Percentiles rank a stretch among this genome's conserved stretches.
These are phyloP conservation scores for Nebria brevicollis DNA, from an alignment of 2,888 invertebrate genomes.

Conservation along the genomic window DNA sequence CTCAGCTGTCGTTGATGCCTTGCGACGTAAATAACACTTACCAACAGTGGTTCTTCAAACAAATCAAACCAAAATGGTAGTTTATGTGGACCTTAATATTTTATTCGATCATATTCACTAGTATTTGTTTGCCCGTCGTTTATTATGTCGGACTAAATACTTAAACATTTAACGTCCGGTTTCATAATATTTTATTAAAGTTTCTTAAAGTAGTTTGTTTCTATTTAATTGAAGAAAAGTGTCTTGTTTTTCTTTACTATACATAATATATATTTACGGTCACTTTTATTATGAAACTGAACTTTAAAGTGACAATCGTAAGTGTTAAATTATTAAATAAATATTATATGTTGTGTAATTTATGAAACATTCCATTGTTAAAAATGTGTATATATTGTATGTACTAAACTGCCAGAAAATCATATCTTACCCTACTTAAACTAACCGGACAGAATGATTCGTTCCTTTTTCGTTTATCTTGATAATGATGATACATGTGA, in stretches of 20 bases:
- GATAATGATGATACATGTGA: background rate
- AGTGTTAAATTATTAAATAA: slow-evolving; percentile 18
- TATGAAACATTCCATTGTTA: background rate
- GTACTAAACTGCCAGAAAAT: slow-evolving; percentile 1
- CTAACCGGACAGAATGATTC: background rate
- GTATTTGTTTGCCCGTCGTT: slow-evolving; percentile 12
- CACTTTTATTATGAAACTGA: slow-evolving; percentile 7
- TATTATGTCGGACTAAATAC: slow-evolving; percentile 37
- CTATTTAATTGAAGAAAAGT: too few relatives aligned
- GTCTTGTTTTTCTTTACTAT: background rate
- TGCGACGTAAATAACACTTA: slow-evolving; percentile 88
- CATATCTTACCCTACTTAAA: background rate
- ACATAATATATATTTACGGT: background rate
- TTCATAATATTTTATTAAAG: background rate
- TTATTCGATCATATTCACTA: slow-evolving; percentile 24
- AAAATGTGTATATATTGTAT: background rate
- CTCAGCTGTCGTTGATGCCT: slow-evolving; percentile 79
- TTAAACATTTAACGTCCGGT: slow-evolving; percentile 11
- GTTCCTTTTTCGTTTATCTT: background rate
- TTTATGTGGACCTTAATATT: slow-evolving; percentile 25
- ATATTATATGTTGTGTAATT: slow-evolving; percentile 8
- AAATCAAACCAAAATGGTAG: slow-evolving; percentile 75
- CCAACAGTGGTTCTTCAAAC: slow-evolving; percentile 89
- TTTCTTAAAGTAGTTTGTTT: too few relatives aligned
- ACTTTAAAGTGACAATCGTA: slow-evolving; percentile 15